phyloP scores from a whole-genome alignment of 2,888 invertebrate species.

The Bombylius discolor region DNA sequence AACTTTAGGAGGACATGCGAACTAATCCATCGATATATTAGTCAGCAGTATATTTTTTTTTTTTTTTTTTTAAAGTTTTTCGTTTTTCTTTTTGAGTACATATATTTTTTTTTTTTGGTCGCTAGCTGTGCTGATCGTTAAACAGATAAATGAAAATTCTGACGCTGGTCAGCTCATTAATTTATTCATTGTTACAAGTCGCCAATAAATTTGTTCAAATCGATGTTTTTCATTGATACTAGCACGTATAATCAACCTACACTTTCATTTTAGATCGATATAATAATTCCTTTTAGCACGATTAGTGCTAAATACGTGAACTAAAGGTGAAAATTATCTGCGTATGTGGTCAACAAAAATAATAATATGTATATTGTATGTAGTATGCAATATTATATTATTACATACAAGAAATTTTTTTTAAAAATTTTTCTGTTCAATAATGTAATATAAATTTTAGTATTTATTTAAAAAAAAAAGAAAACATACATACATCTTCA shows the following conservation, averaged over 20 bases:
- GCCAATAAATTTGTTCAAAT: slow-evolving; percentile 15
- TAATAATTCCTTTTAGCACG: not conserved
- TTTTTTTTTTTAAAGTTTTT: not conserved
- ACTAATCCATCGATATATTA: slow-evolving; percentile 1
- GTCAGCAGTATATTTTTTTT: not conserved
- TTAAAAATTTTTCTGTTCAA: too few species aligned
- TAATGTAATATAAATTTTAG: too few species aligned
- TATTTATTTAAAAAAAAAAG: too few species aligned
- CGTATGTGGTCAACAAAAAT: too few species aligned
- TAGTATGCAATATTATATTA: too few species aligned
- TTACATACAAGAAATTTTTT: too few species aligned
- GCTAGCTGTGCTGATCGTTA: slow-evolving; percentile 5
- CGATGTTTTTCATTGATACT: slow-evolving; percentile 11
- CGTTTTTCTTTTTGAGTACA: not conserved
- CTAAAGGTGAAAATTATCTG: too few species aligned
- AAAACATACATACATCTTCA: too few species aligned
- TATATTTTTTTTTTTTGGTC: not conserved
- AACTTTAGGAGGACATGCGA: slow-evolving; percentile 3
- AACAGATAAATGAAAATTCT: slow-evolving; percentile 8
- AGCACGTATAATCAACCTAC: slow-evolving; percentile 5
- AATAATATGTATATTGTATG: too few species aligned
- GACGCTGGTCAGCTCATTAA: slow-evolving; percentile 11
- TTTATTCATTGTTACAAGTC: slow-evolving; percentile 15
- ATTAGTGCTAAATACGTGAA: not conserved
- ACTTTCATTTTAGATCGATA: not conserved